Base-by-base conservation (phyloP, 1,140 invertebrate genomes). In the Bursaphelenchus mucronatus region DNA sequence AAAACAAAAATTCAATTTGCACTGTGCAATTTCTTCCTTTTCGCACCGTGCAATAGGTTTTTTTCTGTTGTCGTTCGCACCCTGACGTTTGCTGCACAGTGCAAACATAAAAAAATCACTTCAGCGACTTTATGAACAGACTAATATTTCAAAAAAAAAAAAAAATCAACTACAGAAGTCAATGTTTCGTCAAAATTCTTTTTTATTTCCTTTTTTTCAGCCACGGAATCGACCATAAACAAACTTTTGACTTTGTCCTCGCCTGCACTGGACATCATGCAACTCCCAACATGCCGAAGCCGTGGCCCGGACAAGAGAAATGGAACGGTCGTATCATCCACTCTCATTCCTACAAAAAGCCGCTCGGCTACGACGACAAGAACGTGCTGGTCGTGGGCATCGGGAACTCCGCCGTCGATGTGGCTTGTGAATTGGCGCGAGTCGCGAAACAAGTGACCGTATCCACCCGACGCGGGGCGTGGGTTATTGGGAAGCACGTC, bases 361-460 rank as follows among this genome's bases (percentile, higher is more conserved):
- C 63, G 8, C 55, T 53, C 19, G 74, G 75, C 8, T 83, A 76
- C 64, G 79, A 82, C 13, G 79, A 82, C 44, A 81, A 83, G 62
- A 74, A 68, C 8, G 81, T 82, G 19, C 70, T 85, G 5, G 81
- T 85, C 40, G 75, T 86, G 19, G 85, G 85, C 17, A 78, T 86
- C 41, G 85, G 85, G 6, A 86, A 86, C 71, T 86, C 86, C 3
- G 86, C 81, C n/a, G 82, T 75, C 5, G 85, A 86, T 69, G 82
- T 84, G 21, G 85, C 85, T n/a, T 82, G 83, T 6, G 85, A 86
- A 63, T 57, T 85, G 6, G 80, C 79, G 50, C 76, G 77, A 45
- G 74, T 83, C 9, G 75, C 83, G 8, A 76, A 80, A 49, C 19
- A 78, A 76, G 82, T 84, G 2, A 84, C 81, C 56, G 57, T 86